These are phyloP conservation scores for Drosophila differens DNA, from an alignment of 2,888 invertebrate species.

Conservation along the genomic window DNA sequence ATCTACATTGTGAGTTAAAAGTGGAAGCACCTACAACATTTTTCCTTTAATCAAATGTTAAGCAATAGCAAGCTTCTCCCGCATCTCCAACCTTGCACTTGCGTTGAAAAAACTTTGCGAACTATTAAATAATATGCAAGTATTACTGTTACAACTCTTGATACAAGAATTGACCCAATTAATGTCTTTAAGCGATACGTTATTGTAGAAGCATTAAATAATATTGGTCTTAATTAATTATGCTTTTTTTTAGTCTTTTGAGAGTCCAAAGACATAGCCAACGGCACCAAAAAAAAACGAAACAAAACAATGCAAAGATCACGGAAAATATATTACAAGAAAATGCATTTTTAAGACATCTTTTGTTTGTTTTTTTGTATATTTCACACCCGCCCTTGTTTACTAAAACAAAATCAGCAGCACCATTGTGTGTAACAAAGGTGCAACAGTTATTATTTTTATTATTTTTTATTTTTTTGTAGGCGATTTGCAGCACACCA, in stretches of 20 bases:
- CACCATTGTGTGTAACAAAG: constrained; percentile 36
- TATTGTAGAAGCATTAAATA: not conserved
- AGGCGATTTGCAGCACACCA: constrained; percentile 58
- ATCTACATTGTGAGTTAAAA: not conserved
- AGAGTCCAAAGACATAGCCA: not conserved
- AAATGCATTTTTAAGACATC: no score
- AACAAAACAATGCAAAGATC: not conserved
- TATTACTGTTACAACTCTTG: not conserved
- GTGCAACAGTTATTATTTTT: constrained; percentile 31
- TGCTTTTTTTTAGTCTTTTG: not conserved
- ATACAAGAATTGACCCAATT: not conserved
- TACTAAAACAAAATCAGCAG: not conserved
- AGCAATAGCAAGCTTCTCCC: fast-evolving
- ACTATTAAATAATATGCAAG: not conserved
- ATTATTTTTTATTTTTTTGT: constrained; percentile 11
- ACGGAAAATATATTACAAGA: not conserved
- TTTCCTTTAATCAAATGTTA: not conserved
- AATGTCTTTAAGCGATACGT: not conserved
- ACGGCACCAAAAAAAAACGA: not conserved
- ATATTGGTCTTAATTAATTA: not conserved
- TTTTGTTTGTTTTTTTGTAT: not conserved
- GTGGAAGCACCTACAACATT: not conserved
- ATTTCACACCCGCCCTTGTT: not conserved
- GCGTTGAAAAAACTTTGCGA: not conserved
- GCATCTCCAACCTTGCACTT: not conserved